phyloP scores from a whole-genome alignment of 1,140 invertebrate genomes.

The Zophobas morio region DNA sequence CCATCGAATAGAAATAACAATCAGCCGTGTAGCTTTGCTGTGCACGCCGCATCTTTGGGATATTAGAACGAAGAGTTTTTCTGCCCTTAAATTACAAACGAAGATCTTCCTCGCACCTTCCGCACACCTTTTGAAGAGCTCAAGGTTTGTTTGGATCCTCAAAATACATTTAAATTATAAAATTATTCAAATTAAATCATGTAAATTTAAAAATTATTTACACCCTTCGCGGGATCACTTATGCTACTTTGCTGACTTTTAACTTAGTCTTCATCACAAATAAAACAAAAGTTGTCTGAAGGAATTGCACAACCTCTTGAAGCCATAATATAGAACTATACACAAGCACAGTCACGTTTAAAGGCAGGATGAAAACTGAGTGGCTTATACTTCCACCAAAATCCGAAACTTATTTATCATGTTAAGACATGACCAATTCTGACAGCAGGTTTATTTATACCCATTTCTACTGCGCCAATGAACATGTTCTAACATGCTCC shows the following conservation, averaged over 20 bases:
- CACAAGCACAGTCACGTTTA: no score
- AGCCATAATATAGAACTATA: constrained; percentile 17
- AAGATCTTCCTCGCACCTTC: constrained; percentile 42
- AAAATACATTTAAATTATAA: constrained; percentile 48
- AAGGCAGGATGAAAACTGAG: no score
- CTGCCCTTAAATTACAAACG: constrained; percentile 49
- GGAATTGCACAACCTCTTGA: constrained; percentile 45
- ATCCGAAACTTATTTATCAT: no score
- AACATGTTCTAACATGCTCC: no score
- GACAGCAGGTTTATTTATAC: no score
- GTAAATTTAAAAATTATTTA: no score
- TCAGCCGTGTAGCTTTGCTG: no score
- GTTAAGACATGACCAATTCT: no score
- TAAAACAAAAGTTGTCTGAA: constrained; percentile 47
- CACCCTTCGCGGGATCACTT: constrained; percentile 45
- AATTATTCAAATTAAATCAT: no score
- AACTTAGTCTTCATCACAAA: constrained; percentile 49
- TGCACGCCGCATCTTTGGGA: not conserved
- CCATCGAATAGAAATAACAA: no score
- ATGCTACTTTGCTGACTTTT: constrained; percentile 52
- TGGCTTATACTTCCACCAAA: no score
- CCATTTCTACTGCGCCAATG: no score
- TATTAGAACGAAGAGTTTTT: not conserved
- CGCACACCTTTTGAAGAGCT: constrained; percentile 27
- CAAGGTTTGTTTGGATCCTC: constrained; percentile 48